Conservation (phyloP, 2,797 vertebrate genomes). For the Rhincodon typus region DNA sequence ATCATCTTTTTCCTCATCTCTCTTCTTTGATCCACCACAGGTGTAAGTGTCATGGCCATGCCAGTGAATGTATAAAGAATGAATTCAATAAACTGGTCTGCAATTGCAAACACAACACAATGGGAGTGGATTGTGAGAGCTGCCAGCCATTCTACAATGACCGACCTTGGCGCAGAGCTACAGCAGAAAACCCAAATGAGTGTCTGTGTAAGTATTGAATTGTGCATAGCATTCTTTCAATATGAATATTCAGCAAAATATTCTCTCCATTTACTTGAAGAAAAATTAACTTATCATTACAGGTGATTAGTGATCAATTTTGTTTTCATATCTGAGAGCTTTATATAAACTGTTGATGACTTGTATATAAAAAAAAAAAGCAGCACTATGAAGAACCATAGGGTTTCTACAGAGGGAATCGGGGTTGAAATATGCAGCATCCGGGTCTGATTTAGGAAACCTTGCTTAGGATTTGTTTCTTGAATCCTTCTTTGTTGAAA, state of each 20-base stretch:
- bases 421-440: neutral
- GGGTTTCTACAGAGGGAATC: neutral
- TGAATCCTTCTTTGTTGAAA: neutral
- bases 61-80: constrained; percentile 74
- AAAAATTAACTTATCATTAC: constrained; percentile 41
- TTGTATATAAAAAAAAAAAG: neutral
- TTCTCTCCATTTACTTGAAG: neutral
- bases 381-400: neutral
- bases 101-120: constrained; percentile 88
- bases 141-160: constrained; percentile 89
- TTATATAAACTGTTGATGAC: constrained; percentile 27
- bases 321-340: constrained; percentile 32
- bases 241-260: neutral
- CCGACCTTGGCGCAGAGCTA: constrained; percentile 86
- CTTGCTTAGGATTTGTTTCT: neutral
- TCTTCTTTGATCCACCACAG: constrained; percentile 50
- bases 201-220: constrained; percentile 72
- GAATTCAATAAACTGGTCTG: constrained; percentile 68
- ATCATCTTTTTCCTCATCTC: constrained; percentile 34
- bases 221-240: neutral
- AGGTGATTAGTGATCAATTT: constrained; percentile 41
- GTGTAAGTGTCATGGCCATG: constrained; percentile 93
- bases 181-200: constrained; percentile 74
- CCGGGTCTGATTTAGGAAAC: neutral
- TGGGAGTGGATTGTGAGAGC: constrained; percentile 73